A percentile compares a stretch with the other conserved stretches of the same genome.
phyloP scores from a whole-genome alignment of 2,888 invertebrate genomes.

The Phragmatobia fuliginosa region DNA sequence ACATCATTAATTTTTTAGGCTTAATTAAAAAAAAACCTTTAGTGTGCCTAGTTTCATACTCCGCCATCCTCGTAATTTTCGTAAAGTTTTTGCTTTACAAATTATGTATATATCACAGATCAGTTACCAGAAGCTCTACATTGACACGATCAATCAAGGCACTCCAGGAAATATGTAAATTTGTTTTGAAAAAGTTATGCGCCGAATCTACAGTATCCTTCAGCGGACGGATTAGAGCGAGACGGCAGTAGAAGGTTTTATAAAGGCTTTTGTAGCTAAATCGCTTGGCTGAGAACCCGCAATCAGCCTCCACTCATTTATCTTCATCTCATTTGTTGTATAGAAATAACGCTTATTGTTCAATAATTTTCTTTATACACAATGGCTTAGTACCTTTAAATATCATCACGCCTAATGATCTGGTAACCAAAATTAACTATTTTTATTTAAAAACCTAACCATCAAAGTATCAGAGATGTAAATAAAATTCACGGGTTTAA shows the following conservation, averaged over 20 bases:
- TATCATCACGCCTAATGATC: not conserved
- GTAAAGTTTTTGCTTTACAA: too few species aligned
- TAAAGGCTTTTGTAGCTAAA: slow-evolving; percentile 65
- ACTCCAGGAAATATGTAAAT: slow-evolving; percentile 72
- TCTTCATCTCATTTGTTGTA: slow-evolving; percentile 60
- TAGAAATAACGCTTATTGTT: slow-evolving; percentile 44
- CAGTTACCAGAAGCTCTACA: slow-evolving; percentile 16
- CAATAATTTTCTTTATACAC: slow-evolving; percentile 22
- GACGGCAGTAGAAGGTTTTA: slow-evolving; percentile 60
- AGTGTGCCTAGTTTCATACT: too few species aligned
- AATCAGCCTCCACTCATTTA: slow-evolving; percentile 58
- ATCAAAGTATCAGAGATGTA: not conserved
- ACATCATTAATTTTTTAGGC: too few species aligned
- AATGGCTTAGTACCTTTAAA: slow-evolving; percentile 14
- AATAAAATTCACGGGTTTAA: not conserved
- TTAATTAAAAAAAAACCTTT: too few species aligned
- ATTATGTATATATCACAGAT: slow-evolving; percentile 3
- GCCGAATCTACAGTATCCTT: slow-evolving; percentile 67
- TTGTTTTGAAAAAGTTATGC: slow-evolving; percentile 75
- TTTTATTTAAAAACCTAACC: not conserved
- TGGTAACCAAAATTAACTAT: not conserved
- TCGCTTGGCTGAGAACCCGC: slow-evolving; percentile 48
- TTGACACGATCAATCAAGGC: slow-evolving; percentile 65
- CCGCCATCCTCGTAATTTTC: too few species aligned
- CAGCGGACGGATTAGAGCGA: slow-evolving; percentile 58